Base-by-base conservation (phyloP, 2,113 vertebrate genomes). In the Condylura cristata region DNA sequence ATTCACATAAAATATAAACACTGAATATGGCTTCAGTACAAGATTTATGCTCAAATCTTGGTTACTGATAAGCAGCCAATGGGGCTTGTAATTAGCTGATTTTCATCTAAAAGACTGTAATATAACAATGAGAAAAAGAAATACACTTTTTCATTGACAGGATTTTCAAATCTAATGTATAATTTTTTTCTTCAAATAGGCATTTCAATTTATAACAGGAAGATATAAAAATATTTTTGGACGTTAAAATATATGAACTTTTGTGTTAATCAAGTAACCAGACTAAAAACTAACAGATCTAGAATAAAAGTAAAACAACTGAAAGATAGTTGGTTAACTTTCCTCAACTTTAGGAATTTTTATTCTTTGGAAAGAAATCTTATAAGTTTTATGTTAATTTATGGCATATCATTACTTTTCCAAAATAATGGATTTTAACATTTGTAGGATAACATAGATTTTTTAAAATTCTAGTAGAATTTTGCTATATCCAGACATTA, bases 311-410 rank as follows among this genome's bases (percentile, higher is more conserved):
- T 34, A 85, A 85, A 81, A 65, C 30, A 81, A 10, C 68, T 95
- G 60, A 13, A 68, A 95, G 72, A 51, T 61, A 24, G 37, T 6
- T 92, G 44, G 10, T 56, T 80, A 4, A 68, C 13, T 39, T 58
- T 93, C 3, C 60, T 93, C 30, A 96, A 84, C 2, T 80, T 90
- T 41, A 88, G 16, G 13, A 20, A 7, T 87, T 74, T 53, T 66
- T 30, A 72, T 79, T 46, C 17, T 76, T 90, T 76, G 53, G 20
- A 87, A 87, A 84, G 2, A 90, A 87, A 70, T 66, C 10, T 17
- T 74, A 66, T 89, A 85, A 60, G 90, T 74, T 86, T 58, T 58
- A 41, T 83, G 51, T 37, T 81, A 72, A 37, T 91, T 86, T 75
- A 87, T 91, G 39, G 70, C 60, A 51, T 61, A 82, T 28, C 2